Evolutionary conservation across 2,888 invertebrate genomes (phyloP), one percentile per base, ranked within the genome.

Genomic region (Trachelus iudaicus): DNA sequence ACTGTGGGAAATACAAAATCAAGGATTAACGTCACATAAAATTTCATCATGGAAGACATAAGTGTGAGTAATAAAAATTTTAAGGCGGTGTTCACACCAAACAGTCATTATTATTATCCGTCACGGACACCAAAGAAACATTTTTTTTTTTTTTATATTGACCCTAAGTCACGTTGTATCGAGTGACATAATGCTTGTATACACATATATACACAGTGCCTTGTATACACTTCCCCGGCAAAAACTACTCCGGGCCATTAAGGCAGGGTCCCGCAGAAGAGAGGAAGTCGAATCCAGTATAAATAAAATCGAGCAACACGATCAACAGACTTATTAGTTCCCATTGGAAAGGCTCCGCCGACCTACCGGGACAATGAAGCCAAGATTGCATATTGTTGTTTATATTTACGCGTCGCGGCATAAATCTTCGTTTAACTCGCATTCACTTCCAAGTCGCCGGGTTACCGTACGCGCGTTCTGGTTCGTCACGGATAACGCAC

Each of bases 341-440:
- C 86, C 86, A 88, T 89, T 87, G 87, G 86, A 73, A 69, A 69
- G 40, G 76, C 73, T n/a, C 71, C 71, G 75, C 73, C 37, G 77
- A 73, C 73, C 75, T 73, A 77, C 68, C 79, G 79, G 89, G 87
- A 91, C 90, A 91, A 91, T 91, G 86, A 87, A 84, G 79, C 85
- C 76, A 80, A 86, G 90, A 91, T 91, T 91, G 91, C 90, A 89
- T 87, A 90, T 91, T 91, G 90, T 90, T 90, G 90, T 90, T 90
- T 90, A 89, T 90, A 89, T 89, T 90, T 90, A 90, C 88, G 87
- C 87, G 87, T 79, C 85, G 85, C 85, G 85, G 87, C 89, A 91
- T 91, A 91, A 91, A 91, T 91, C 90, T 89, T 91, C 91, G 90
- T 91, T 91, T 90, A 91, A 89, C 87, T 86, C 82, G 89, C 87